These are phyloP conservation scores for Mungos mungo DNA, from an alignment of 2,113 vertebrate species.

Conservation along the genomic window DNA sequence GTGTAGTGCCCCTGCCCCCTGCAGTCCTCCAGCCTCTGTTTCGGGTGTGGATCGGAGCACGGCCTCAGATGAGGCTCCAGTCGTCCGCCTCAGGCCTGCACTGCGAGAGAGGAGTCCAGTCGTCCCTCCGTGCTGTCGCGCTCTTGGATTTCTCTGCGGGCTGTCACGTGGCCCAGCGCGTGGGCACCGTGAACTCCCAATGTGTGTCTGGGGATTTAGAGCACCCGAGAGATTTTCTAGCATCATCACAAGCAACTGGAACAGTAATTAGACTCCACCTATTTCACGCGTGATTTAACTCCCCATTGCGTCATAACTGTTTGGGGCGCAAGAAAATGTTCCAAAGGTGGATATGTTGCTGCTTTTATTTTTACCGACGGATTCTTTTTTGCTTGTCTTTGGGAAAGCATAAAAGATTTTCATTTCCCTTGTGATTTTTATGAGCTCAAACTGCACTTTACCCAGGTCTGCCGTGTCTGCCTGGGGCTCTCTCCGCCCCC, in stretches of 20 bases:
- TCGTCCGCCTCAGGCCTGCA: neutral
- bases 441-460: neutral
- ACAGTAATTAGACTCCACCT: neutral
- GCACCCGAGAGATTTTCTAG: neutral
- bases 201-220: conserved; percentile 5
- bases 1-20: neutral
- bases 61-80: neutral
- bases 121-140: neutral
- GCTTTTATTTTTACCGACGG: conserved; percentile 2
- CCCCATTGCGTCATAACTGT: neutral
- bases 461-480: neutral
- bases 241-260: neutral
- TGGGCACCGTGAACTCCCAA: neutral
- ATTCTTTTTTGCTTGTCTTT: conserved; percentile 19
- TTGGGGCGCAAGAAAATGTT: neutral
- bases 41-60: neutral
- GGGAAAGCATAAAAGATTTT: neutral
- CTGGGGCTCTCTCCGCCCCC: neutral
- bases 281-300: neutral
- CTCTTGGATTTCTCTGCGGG: neutral
- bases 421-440: conserved; percentile 9
- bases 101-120: neutral
- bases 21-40: neutral
- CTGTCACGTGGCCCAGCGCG: rapidly evolving
- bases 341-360: neutral